A percentile compares a stretch with the other conserved stretches of the same genome.
Evolutionary conservation across 2,797 vertebrate genomes (phyloP).

Genomic region (Neostethus bicornis): DNA sequence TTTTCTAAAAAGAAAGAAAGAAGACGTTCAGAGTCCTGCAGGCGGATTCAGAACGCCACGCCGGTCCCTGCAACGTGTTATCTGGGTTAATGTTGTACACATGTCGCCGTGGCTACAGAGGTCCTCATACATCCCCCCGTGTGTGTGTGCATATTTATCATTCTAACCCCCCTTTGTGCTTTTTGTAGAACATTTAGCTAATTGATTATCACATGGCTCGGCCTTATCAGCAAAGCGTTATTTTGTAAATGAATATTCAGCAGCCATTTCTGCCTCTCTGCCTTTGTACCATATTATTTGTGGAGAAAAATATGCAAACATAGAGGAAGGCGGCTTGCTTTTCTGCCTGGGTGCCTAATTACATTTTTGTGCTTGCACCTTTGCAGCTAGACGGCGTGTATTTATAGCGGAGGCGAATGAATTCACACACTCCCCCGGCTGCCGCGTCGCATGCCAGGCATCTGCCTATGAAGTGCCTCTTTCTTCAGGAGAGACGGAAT

Average conservation of each 20-base stretch:
- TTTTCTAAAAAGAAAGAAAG: too few relatives aligned
- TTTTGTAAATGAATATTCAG: conserved; percentile 80
- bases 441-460: conserved; percentile 68
- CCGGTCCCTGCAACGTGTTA: conserved; percentile 11
- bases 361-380: conserved; percentile 71
- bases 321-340: conserved; percentile 59
- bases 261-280: conserved; percentile 48
- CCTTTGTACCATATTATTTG: conserved; percentile 72
- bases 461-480: conserved; percentile 74
- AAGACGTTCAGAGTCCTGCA: too few relatives aligned
- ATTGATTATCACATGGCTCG: conserved; percentile 78
- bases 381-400: conserved; percentile 57
- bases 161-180: conserved; percentile 50
- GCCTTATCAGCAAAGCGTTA: conserved; percentile 77
- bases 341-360: conserved; percentile 70
- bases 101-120: conserved; percentile 71
- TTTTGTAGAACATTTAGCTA: conserved; percentile 78
- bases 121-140: conserved; percentile 50
- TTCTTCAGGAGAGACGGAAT: conserved; percentile 50
- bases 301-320: conserved; percentile 75
- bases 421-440: conserved; percentile 68
- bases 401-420: conserved; percentile 70
- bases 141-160: conserved; percentile 42
- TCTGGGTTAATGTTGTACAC: conserved; percentile 62
- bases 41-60: conserved; percentile 63